Evolutionary conservation across 1,140 invertebrate species (phyloP), one percentile per base, ranked within the genome.

Genomic region (Radopholus similis): DNA sequence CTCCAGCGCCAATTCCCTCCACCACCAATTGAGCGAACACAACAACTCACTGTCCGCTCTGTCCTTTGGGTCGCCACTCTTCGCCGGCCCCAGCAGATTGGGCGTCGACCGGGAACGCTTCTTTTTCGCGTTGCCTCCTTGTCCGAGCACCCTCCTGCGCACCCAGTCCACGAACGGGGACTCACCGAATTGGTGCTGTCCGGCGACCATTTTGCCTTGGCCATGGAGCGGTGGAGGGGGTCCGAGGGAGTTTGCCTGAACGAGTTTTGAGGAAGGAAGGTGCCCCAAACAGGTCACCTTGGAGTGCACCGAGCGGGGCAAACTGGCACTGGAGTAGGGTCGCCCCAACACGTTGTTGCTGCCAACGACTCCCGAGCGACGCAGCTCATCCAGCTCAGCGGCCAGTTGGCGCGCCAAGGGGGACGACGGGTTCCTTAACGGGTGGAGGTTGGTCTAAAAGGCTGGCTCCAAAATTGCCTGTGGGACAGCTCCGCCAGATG

Each of bases 331-430:
- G 40, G 60, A 64, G 63, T 80, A 80, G 15, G 77, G 74, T 38
- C 62, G 74, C 23, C 49, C 51, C 11, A 58, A 28, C 18, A 56
- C 40, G 18, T 42, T 38, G 32, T 63, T 56, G 38, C 55, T 54
- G 8, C 62, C 65, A 4, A 38, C 51, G 49, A 62, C n/a, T 40
- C 68, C 74, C 30, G 63, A 71, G 23, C 75, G 64, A 30, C 78
- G 64, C 11, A 81, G 63, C 56, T 81, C 80, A 58, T 81, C 79
- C 5, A 81, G 64, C 57, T 81, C 79, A n/a, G 80, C 80, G n/a
- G 79, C 79, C 34, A 81, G 40, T 64, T 82, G 80, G 4, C 80
- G 62, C 18, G 79, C 79, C 18, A 80, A 72, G 11, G 80, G 80
- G 18, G 78, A 78, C 8, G 78, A 67, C 23, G 78, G 77, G 15